A percentile compares a stretch with the other conserved stretches of the same genome.
These are phyloP conservation scores for Drymodes brunneopygia DNA, from an alignment of 2,113 vertebrate species.

Conservation along the genomic window DNA sequence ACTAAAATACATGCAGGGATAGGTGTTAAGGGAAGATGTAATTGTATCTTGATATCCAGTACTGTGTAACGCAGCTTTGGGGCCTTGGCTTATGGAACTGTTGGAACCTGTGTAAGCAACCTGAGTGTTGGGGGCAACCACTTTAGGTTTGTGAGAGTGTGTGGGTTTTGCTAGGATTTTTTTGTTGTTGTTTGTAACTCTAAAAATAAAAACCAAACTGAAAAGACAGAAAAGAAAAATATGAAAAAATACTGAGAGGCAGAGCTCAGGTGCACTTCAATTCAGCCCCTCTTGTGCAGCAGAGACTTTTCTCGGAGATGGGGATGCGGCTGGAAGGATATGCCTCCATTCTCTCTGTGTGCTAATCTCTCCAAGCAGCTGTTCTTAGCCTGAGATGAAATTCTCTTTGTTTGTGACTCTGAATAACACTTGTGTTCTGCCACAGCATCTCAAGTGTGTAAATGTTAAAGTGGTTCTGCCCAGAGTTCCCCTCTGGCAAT, in stretches of 20 bases:
- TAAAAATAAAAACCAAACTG: neutral
- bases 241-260: neutral
- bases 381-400: constrained; percentile 2
- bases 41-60: neutral
- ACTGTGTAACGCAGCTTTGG: neutral
- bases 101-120: neutral
- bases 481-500: neutral
- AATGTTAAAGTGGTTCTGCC: neutral
- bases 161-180: neutral
- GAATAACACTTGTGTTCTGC: constrained; percentile 42
- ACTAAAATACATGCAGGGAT: neutral
- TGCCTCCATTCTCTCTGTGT: neutral
- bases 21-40: neutral
- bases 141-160: neutral
- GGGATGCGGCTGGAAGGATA: neutral
- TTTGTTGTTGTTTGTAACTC: neutral
- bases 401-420: constrained; percentile 50
- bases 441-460: neutral
- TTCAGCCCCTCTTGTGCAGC: neutral
- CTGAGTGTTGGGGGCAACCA: neutral
- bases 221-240: neutral
- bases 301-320: neutral
- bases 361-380: neutral
- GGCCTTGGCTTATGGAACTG: neutral
- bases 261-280: neutral